These are phyloP conservation scores for Heliothis subflexa DNA, from an alignment of 1,140 invertebrate species.

Conservation along the genomic window DNA sequence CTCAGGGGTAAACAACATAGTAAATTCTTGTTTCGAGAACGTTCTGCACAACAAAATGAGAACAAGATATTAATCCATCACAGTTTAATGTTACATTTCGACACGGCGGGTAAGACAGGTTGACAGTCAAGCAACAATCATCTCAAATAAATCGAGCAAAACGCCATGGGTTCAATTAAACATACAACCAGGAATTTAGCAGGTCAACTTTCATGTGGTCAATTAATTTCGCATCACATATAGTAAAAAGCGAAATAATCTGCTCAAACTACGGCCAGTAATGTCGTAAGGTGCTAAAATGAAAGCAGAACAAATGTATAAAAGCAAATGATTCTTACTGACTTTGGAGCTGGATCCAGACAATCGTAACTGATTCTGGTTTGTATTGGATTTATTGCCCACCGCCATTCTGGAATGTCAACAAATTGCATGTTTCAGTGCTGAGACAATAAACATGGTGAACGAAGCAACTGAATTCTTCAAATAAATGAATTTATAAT, in stretches of 20 bases:
- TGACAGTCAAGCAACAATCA: slow-evolving; percentile 5
- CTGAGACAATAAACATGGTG: not conserved
- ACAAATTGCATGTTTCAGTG: slow-evolving; percentile 20
- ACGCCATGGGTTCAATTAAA: slow-evolving; percentile 13
- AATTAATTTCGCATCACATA: not conserved
- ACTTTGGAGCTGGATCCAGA: slow-evolving; percentile 95
- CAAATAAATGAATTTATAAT: too few relatives aligned
- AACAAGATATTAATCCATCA: not conserved
- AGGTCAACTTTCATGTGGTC: slow-evolving; percentile 8
- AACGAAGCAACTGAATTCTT: not conserved
- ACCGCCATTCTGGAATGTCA: slow-evolving; percentile 78
- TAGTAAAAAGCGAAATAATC: slow-evolving; percentile 32
- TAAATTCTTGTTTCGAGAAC: not conserved
- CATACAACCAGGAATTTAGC: slow-evolving; percentile 24
- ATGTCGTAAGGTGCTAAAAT: slow-evolving; percentile 65
- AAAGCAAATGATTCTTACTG: slow-evolving; percentile 95
- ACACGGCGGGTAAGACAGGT: slow-evolving; percentile 11
- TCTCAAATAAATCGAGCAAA: slow-evolving; percentile 17
- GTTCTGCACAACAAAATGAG: not conserved
- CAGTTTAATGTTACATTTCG: not conserved
- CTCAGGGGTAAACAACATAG: not conserved
- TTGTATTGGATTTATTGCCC: slow-evolving; percentile 83
- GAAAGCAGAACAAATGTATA: slow-evolving; percentile 76
- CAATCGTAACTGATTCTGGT: slow-evolving; percentile 88
- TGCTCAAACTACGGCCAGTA: slow-evolving; percentile 42